Percentiles rank a stretch among this genome's conserved stretches.
These are phyloP conservation scores for Tolypeutes matacus DNA, from an alignment of 2,797 vertebrate genomes.

Conservation along the genomic window DNA sequence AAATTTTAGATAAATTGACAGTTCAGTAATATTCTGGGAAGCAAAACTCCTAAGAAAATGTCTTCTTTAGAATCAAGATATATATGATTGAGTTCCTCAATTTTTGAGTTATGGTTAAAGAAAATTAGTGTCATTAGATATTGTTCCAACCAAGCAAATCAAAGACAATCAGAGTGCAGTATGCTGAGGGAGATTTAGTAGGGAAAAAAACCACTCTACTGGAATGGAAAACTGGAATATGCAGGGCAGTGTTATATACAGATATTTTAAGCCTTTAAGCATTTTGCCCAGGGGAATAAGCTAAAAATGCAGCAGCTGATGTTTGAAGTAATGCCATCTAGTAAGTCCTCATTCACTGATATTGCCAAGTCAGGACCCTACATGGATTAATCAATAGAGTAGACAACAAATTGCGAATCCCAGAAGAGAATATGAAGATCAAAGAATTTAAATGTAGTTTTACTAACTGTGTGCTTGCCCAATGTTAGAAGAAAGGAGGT, in stretches of 20 bases:
- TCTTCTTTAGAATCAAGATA: not conserved
- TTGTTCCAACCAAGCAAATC: constrained; percentile 40
- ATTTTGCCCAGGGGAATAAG: constrained; percentile 77
- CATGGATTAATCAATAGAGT: constrained; percentile 22
- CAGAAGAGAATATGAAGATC: constrained; percentile 46
- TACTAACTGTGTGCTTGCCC: not conserved
- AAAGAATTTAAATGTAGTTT: constrained; percentile 21
- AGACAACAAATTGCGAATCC: constrained; percentile 37
- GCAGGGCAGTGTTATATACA: constrained; percentile 82
- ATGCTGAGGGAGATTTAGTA: not conserved
- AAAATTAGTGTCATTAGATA: not conserved
- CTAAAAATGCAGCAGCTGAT: constrained; percentile 61
- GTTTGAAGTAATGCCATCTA: constrained; percentile 61
- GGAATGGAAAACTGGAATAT: constrained; percentile 87
- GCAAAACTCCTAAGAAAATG: not conserved
- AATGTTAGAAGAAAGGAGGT: constrained; percentile 30
- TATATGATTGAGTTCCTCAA: not conserved
- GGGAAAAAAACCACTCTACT: constrained; percentile 76
- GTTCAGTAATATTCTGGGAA: not conserved
- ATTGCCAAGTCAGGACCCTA: constrained; percentile 61
- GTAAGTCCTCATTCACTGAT: constrained; percentile 54
- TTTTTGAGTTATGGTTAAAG: constrained; percentile 9
- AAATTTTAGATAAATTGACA: constrained; percentile 21
- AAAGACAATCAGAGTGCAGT: constrained; percentile 42
- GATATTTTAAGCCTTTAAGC: constrained; percentile 91